phyloP scores from a whole-genome alignment of 2,113 vertebrate genomes.

The Coryphaenoides rupestris region DNA sequence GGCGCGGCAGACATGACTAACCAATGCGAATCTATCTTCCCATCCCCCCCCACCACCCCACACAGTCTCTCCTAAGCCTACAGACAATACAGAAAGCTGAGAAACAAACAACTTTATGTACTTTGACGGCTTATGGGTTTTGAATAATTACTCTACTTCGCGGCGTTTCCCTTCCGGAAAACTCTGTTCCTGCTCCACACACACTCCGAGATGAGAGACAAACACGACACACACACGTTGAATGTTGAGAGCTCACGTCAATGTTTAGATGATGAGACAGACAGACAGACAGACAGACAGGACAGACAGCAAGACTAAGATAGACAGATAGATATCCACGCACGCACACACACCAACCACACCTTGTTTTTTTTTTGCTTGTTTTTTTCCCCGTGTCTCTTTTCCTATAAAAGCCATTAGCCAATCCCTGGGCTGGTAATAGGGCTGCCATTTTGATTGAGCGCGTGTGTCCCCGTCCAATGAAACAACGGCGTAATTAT shows the following conservation, averaged over 20 bases:
- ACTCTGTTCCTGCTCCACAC: slow-evolving; percentile 1
- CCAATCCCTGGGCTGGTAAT: slow-evolving; percentile 92
- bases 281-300: too few relatives aligned
- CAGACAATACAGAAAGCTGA: background rate
- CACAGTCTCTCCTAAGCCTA: too few relatives aligned
- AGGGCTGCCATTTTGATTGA: slow-evolving; percentile 95
- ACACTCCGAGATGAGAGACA: background rate
- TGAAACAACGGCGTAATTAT: slow-evolving; percentile 93
- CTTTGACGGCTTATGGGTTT: slow-evolving; percentile 22
- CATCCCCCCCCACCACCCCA: too few relatives aligned
- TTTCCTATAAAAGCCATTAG: slow-evolving; percentile 87
- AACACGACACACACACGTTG: too few relatives aligned
- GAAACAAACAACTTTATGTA: slow-evolving; percentile 17
- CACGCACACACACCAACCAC: too few relatives aligned
- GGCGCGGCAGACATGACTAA: slow-evolving; percentile 16
- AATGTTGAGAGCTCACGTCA: too few relatives aligned
- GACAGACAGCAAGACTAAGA: too few relatives aligned
- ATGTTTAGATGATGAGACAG: background rate
- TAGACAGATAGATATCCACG: too few relatives aligned
- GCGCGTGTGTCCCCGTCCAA: slow-evolving; percentile 79
- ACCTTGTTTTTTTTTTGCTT: background rate
- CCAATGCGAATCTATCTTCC: slow-evolving; percentile 24
- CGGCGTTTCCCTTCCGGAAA: too few relatives aligned
- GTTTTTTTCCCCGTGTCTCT: slow-evolving; percentile 11
- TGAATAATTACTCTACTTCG: slow-evolving; percentile 18